These are phyloP conservation scores for Geophilus truncorum DNA, from an alignment of 2,888 invertebrate genomes.

Conservation along the genomic window DNA sequence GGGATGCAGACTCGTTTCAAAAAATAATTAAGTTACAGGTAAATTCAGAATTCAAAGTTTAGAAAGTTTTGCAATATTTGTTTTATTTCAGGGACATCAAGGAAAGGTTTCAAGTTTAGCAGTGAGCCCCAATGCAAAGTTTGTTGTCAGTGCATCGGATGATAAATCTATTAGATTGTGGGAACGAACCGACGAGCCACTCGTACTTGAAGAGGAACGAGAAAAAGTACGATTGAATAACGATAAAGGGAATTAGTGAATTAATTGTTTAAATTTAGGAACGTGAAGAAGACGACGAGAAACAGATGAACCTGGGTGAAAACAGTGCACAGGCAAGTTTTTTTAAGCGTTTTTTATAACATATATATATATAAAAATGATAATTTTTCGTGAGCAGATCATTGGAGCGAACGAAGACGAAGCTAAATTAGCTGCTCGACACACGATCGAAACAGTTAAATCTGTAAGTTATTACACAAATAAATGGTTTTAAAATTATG, in stretches of 20 bases:
- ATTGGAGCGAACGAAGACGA: conserved; percentile 62
- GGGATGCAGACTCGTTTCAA: conserved; percentile 91
- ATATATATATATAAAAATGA: neutral
- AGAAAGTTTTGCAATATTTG: neutral
- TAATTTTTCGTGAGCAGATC: conserved; percentile 45
- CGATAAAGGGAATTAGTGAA: neutral
- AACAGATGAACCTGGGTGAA: conserved; percentile 51
- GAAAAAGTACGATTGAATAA: conserved; percentile 55
- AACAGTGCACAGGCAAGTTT: conserved; percentile 46
- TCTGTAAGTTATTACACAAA: no score
- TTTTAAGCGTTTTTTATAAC: conserved; percentile 18
- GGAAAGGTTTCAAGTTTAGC: conserved; percentile 70
- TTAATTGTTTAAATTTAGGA: conserved; percentile 53
- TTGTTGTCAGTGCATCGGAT: conserved; percentile 71
- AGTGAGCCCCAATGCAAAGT: conserved; percentile 75
- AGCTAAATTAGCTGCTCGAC: conserved; percentile 75
- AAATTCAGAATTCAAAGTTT: conserved; percentile 43
- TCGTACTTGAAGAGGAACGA: conserved; percentile 86
- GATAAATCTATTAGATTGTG: conserved; percentile 82
- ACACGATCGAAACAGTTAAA: conserved; percentile 80
- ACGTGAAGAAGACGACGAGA: conserved; percentile 62
- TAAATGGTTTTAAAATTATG: neutral
- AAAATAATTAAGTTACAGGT: conserved; percentile 84
- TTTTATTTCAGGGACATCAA: conserved; percentile 63
- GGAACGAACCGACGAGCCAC: conserved; percentile 77